Evolutionary conservation across 2,113 vertebrate species (phyloP).

Genomic region (Grammomys dolichurus): DNA sequence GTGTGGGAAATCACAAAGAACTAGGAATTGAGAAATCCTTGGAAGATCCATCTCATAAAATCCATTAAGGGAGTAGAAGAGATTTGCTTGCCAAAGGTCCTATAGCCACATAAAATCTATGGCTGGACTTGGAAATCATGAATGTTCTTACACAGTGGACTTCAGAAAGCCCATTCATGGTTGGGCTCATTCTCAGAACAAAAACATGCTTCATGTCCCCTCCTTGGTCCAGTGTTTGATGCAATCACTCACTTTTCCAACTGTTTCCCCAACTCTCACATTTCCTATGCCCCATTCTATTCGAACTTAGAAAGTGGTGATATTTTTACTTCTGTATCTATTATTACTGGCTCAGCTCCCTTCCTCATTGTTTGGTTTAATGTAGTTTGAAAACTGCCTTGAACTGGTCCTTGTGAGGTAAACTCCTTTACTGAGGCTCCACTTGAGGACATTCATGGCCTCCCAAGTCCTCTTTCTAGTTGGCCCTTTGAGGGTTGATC

Average conservation of each 20-base stretch:
- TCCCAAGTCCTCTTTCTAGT: neutral
- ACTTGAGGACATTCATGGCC: neutral
- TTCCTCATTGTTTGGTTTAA: neutral
- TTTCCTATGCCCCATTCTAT: neutral
- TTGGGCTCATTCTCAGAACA: neutral
- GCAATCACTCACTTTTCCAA: neutral
- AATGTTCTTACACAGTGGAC: fast-evolving
- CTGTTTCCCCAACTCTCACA: neutral
- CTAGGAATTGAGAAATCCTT: neutral
- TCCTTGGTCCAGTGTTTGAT: neutral
- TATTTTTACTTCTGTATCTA: neutral
- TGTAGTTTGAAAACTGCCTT: neutral
- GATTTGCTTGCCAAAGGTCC: neutral
- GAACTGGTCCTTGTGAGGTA: neutral
- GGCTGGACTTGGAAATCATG: neutral
- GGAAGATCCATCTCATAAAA: neutral
- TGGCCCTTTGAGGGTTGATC: neutral
- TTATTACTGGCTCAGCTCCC: neutral
- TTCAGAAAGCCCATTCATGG: fast-evolving
- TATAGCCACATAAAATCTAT: neutral
- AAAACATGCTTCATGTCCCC: fast-evolving
- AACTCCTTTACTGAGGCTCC: neutral
- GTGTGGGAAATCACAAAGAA: slow-evolving; percentile 5
- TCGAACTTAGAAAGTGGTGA: neutral
- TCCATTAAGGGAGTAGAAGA: neutral